Percentiles rank a stretch among this genome's conserved stretches.
phyloP scores from a whole-genome alignment of 2,113 vertebrate species.

The Picathartes gymnocephalus region DNA sequence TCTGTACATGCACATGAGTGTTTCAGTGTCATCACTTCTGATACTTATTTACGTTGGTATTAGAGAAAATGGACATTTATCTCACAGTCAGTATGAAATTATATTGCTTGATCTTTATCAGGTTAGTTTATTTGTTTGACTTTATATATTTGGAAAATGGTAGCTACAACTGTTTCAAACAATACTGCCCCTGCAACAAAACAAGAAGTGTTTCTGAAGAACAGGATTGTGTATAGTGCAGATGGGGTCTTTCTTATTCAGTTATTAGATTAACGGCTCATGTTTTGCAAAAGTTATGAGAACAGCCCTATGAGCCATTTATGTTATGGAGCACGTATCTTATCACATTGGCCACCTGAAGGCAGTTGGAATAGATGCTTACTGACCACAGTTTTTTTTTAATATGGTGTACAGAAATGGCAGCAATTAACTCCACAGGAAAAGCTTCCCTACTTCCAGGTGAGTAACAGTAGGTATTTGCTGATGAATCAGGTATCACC shows the following conservation, averaged over 20 bases:
- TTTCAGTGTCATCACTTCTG: background rate
- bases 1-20: background rate
- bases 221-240: background rate
- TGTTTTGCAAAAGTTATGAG: background rate
- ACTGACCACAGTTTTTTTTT: background rate
- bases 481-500: constrained; percentile 34
- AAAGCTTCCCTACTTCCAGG: background rate
- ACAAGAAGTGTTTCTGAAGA: background rate
- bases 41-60: background rate
- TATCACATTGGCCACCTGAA: background rate
- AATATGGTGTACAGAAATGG: background rate
- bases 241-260: background rate
- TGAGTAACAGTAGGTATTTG: constrained; percentile 11
- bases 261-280: background rate
- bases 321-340: background rate
- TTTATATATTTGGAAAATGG: background rate
- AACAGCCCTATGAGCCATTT: background rate
- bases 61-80: background rate
- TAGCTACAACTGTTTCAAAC: background rate
- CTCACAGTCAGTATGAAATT: background rate
- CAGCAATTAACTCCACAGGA: background rate
- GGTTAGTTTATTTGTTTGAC: background rate
- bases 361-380: background rate
- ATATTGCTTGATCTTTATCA: background rate
- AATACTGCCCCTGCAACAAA: background rate